Base-by-base conservation (phyloP, 1,140 invertebrate species). In the Drosophila repleta region DNA sequence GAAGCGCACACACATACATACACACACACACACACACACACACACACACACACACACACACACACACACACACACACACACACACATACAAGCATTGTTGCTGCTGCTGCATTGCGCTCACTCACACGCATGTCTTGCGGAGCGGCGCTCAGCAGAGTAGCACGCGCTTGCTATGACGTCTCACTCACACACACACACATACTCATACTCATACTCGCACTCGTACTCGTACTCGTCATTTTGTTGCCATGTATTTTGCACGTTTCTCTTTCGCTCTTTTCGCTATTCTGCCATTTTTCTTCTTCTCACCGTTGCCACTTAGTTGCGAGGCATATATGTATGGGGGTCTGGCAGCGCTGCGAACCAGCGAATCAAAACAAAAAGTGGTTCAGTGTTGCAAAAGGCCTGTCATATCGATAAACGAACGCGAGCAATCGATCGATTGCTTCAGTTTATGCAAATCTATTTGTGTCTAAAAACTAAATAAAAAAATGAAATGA, bases 361-460 rank as follows among this genome's bases (percentile, higher is more conserved):
- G 82, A 87, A 87, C 46, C 66, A 75, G 52, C 78, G 57, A 73
- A 87, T 70, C 82, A 87, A 87, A 87, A 87, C 82, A 87, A 87
- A 87, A 87, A 72, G 52, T 72, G 32, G 29, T 55, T 52, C 64
- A 76, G 70, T 74, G 74, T 68, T 76, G 70, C 32, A 70, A 73
- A 76, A 55, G 58, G 8, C 48, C 29, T 4, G 6, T 46, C 55
- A 21, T 55, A 72, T 53, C 63, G 63, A 72, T 60, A 67, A 24
- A 15, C 7, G 4, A 53, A 17, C 29, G 24, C 24, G 4, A 4
- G 2, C 4, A 51, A 56, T 56, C 62, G 69, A 72, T 71, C 20
- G 24, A 46, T 46, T 29, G 8, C n/a, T 41, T 20, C 13, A 45
- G 3, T 29, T 26, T 13, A 4, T 37, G 1, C n/a, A 17, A 6